Base-by-base conservation (phyloP, 2,888 invertebrate species). In the Nezara viridula region DNA sequence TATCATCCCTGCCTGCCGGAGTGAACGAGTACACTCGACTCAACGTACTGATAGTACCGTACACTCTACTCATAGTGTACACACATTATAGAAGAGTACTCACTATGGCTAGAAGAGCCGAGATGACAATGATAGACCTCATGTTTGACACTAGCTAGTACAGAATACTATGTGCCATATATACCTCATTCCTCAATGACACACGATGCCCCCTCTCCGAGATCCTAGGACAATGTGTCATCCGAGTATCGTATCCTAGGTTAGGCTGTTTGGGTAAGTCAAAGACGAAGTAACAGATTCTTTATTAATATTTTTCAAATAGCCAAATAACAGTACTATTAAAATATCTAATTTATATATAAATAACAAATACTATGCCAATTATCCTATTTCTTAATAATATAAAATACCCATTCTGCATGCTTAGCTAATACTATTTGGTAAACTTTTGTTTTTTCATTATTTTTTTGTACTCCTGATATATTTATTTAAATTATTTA, bases 91-190 rank as follows among this genome's bases (percentile, higher is more conserved):
- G 40, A 40, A 37, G 14, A 40, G 77, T 77, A 77, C 77, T 77
- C 77, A 77, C 77, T 77, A 77, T 77, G 77, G 40, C 77, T 44
- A 77, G 40, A 44, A 77, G 77, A 77, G 77, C 77, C 77, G 77
- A 9, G 37, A 77, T 77, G 77, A 77, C 77, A 40, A 77, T 21
- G 40, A 77, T 40, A 44, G 77, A 77, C 77, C 40, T 77, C 77
- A 77, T 77, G 77, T 37, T 44, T 77, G 77, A 77, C 77, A 77
- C 77, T 77, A 77, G 27, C 77, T 44, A 21, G 21, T 24, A 24
- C 12, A 77, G 77, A 77, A 40, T 40, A 44, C 77, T 77, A 77
- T 77, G 77, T 40, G 77, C 77, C 77, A 77, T 77, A 77, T 77
- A 77, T 77, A 77, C 77, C 40, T 40, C 40, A 24, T 40, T 40